A percentile compares a stretch with the other conserved stretches of the same genome.
Conservation (phyloP, 2,113 vertebrate genomes). For the Megaceryle maxima region DNA sequence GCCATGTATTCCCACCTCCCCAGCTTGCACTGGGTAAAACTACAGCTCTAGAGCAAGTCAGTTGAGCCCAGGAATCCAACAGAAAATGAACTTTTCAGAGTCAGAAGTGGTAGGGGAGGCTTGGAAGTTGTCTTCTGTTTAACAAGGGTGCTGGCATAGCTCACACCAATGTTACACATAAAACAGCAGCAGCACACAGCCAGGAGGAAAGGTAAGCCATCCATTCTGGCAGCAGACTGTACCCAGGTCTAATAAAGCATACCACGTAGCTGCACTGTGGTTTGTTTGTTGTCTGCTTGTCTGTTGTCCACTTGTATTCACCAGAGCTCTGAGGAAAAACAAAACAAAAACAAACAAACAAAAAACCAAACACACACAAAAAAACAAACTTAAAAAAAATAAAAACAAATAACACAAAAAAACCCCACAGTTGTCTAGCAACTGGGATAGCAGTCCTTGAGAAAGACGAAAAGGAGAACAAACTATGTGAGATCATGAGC, state of each 20-base stretch:
- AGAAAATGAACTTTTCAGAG: background rate
- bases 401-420: no score
- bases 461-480: background rate
- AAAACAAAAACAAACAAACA: no score
- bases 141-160: background rate
- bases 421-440: background rate
- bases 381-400: no score
- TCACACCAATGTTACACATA: background rate
- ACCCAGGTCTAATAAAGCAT: background rate
- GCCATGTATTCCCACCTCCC: background rate
- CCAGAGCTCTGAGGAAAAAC: background rate
- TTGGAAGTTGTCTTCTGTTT: background rate
- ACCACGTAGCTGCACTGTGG: background rate
- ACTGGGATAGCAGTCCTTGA: background rate
- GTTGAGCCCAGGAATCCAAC: background rate
- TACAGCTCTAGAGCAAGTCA: background rate
- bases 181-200: fast-evolving
- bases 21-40: background rate
- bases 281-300: background rate
- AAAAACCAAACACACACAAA: background rate
- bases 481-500: background rate
- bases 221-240: background rate
- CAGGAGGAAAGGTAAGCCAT: background rate
- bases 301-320: background rate
- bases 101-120: background rate